Evolutionary conservation across 2,113 vertebrate genomes (phyloP).

Genomic region (Erinaceus europaeus): DNA sequence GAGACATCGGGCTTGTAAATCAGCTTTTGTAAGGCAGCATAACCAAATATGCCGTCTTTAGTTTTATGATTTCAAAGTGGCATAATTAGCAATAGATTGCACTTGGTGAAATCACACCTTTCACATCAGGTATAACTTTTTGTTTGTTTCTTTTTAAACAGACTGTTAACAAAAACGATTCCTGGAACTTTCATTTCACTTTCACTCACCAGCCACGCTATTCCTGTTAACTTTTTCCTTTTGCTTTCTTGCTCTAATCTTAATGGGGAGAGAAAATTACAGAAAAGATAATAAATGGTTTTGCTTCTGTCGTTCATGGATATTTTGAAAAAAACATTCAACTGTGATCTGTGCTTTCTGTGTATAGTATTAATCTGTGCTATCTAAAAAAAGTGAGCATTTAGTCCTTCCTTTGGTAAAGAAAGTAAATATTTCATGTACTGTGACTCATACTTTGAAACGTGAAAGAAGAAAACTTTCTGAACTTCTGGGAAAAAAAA

Average conservation of each 20-base stretch:
- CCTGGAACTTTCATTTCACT: conserved; percentile 75
- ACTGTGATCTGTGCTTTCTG: conserved; percentile 51
- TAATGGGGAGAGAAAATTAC: conserved; percentile 73
- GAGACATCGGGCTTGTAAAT: conserved; percentile 78
- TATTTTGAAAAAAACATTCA: conserved; percentile 54
- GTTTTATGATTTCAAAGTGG: conserved; percentile 71
- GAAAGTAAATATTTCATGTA: conserved; percentile 74
- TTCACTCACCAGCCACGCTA: conserved; percentile 64
- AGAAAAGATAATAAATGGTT: too few relatives aligned
- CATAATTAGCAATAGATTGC: conserved; percentile 78
- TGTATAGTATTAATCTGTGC: conserved; percentile 62
- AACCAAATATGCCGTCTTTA: conserved; percentile 72
- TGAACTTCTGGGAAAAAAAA: conserved; percentile 29
- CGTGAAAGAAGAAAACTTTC: conserved; percentile 70
- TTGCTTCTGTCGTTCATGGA: conserved; percentile 56
- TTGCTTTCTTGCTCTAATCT: conserved; percentile 70
- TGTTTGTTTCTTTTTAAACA: conserved; percentile 72
- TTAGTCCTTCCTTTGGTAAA: conserved; percentile 72
- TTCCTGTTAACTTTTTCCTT: conserved; percentile 72
- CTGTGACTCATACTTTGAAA: conserved; percentile 75
- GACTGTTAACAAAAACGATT: conserved; percentile 66
- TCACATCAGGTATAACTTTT: conserved; percentile 83
- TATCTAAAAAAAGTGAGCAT: conserved; percentile 71
- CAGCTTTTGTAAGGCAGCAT: conserved; percentile 74
- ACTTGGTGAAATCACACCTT: conserved; percentile 82